Base-by-base conservation (phyloP, 2,113 vertebrate species). In the Dendrocopos noguchii region DNA sequence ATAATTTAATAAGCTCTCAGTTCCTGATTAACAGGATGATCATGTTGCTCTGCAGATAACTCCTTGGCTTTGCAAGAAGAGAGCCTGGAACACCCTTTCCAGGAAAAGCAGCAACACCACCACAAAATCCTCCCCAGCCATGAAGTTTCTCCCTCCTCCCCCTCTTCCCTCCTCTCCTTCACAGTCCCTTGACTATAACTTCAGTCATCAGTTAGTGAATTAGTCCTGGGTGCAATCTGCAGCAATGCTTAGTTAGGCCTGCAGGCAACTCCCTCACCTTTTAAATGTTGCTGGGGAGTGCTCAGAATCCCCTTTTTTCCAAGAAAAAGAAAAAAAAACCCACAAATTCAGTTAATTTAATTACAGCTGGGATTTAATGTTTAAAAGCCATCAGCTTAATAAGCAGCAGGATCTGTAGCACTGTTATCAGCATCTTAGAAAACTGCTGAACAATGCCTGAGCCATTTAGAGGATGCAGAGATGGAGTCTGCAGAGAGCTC, bases 311-410 rank as follows among this genome's bases (percentile, higher is more conserved):
- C 25, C 47, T 20, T 61, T 39, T 39, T 39, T 5, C n/a, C n/a
- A 39, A 12, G 39, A 39, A 39, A 39, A 39, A 39, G 39, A 11
- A 24, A 44, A 74, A 95, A 85, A 22, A 29, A 12, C 11, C 52
- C 28, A 52, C 75, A 39, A 91, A 90, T 95, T 94, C 66, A 60
- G 90, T 74, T 96, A 93, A 97, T 95, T 94, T 84, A 94, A 96
- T 97, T 95, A 89, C 74, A 92, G 91, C 84, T 20, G 60, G 86
- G 92, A 92, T 94, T 95, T 79, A 91, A 90, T 36, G 78, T 90
- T 96, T 93, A 82, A 90, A 91, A 95, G 86, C 83, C 88, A 95
- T 93, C 91, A 75, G 88, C 83, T 89, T 93, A 94, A 66, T 93
- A 92, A 94, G 80, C 61, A 50, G 68, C 60, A 46, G 84, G 91